These are phyloP conservation scores for Antidorcas marsupialis DNA, from an alignment of 2,113 vertebrate genomes.

Conservation along the genomic window DNA sequence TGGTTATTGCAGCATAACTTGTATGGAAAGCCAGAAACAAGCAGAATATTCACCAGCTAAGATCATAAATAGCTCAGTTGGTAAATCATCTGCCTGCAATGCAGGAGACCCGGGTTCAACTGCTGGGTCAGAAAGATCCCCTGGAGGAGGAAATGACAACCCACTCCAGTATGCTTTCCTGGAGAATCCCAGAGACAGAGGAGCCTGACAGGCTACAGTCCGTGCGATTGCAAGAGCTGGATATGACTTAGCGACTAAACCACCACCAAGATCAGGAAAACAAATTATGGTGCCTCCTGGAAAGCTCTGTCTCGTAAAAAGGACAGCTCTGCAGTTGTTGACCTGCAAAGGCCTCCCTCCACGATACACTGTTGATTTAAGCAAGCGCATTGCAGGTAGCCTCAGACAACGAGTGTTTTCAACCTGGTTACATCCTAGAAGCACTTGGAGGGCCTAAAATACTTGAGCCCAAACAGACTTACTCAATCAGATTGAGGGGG, in stretches of 20 bases:
- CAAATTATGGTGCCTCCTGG: background rate
- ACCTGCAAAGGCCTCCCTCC: background rate
- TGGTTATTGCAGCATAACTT: background rate
- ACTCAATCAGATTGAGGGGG: background rate
- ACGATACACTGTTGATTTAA: background rate
- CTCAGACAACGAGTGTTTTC: background rate
- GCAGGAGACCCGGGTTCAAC: background rate
- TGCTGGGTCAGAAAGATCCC: background rate
- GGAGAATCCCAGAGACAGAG: background rate
- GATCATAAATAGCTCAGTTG: background rate
- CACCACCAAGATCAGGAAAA: background rate
- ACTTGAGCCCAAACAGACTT: background rate
- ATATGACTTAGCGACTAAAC: background rate
- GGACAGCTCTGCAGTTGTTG: background rate
- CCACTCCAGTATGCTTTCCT: background rate
- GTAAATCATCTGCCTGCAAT: background rate
- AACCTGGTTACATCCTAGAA: background rate
- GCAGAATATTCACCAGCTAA: background rate
- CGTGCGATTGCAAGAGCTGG: rapidly evolving
- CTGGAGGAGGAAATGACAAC: background rate
- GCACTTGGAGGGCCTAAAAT: background rate
- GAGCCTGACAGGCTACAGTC: background rate
- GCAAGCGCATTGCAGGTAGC: background rate
- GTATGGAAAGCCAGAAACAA: background rate
- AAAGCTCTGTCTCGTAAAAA: background rate